Conservation (phyloP, 2,797 vertebrate genomes). For the Pangasius macronema region DNA sequence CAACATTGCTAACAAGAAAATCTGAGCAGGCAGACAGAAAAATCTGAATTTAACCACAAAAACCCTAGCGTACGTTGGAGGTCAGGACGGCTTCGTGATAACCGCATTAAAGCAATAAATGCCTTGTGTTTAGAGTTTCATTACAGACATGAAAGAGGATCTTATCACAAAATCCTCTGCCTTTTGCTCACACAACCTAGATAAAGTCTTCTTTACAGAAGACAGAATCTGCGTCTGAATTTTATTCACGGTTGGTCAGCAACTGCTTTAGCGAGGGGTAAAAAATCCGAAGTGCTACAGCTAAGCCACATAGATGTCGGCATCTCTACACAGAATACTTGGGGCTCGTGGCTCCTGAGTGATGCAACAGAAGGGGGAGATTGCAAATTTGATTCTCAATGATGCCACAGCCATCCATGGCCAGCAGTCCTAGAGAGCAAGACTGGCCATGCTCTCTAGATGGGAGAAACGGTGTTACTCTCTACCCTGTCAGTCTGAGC, state of each 20-base stretch:
- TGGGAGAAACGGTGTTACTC: not conserved
- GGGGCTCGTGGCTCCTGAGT: not conserved
- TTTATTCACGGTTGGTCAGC: not conserved
- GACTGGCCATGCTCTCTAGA: not conserved
- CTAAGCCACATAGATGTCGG: not conserved
- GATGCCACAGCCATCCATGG: not conserved
- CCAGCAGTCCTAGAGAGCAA: not conserved
- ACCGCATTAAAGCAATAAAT: not conserved
- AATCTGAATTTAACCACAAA: not conserved
- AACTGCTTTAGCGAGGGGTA: not conserved
- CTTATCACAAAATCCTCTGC: not conserved
- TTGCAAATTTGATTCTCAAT: not conserved
- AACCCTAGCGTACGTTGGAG: not conserved
- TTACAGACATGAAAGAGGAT: not conserved
- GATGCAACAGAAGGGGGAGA: not conserved
- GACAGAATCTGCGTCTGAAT: not conserved
- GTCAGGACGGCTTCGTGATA: not conserved
- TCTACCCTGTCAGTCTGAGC: not conserved
- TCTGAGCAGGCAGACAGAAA: not conserved
- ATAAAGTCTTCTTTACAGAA: no score
- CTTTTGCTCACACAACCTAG: not conserved
- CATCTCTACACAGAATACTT: not conserved
- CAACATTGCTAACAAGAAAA: not conserved
- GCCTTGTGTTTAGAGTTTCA: not conserved
- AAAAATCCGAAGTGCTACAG: not conserved